Conservation (phyloP, 1,140 invertebrate species). For the Drosophila novamexicana region DNA sequence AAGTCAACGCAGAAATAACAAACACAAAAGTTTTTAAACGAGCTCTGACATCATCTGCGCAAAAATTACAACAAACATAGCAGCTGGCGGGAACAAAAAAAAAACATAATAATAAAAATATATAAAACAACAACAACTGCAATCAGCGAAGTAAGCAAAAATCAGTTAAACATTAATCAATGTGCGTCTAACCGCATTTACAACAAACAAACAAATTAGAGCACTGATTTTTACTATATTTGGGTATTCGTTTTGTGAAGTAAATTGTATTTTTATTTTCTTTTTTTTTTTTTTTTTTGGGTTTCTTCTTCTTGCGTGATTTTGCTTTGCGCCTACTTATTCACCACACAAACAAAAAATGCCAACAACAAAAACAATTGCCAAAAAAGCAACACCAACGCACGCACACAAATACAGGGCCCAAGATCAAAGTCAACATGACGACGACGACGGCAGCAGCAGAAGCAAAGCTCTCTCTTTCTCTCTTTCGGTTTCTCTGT, state of each 20-base stretch:
- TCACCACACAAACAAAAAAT: slow-evolving; percentile 68
- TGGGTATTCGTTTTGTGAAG: slow-evolving; percentile 34
- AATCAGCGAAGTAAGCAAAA: slow-evolving; percentile 14
- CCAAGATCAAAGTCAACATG: slow-evolving; percentile 78
- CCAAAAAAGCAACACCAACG: slow-evolving; percentile 50
- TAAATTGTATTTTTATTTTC: slow-evolving; percentile 19
- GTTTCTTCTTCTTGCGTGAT: slow-evolving; percentile 18
- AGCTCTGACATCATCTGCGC: slow-evolving; percentile 76
- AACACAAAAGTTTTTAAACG: slow-evolving; percentile 48
- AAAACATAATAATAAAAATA: neutral
- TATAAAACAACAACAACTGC: neutral
- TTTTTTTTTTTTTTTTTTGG: slow-evolving; percentile 17
- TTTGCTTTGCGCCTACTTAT: slow-evolving; percentile 47
- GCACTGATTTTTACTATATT: slow-evolving; percentile 51
- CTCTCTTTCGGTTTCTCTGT: slow-evolving; percentile 27
- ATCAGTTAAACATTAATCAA: slow-evolving; percentile 44
- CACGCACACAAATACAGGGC: slow-evolving; percentile 31
- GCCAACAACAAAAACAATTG: slow-evolving; percentile 64
- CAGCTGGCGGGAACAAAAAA: slow-evolving; percentile 16
- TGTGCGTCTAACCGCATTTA: neutral
- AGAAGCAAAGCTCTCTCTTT: slow-evolving; percentile 36
- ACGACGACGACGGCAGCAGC: slow-evolving; percentile 9
- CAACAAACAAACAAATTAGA: slow-evolving; percentile 41
- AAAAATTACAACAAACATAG: slow-evolving; percentile 50
- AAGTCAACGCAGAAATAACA: slow-evolving; percentile 36